Conservation (phyloP, 2,113 vertebrate genomes). For the Pithys albifrons region DNA sequence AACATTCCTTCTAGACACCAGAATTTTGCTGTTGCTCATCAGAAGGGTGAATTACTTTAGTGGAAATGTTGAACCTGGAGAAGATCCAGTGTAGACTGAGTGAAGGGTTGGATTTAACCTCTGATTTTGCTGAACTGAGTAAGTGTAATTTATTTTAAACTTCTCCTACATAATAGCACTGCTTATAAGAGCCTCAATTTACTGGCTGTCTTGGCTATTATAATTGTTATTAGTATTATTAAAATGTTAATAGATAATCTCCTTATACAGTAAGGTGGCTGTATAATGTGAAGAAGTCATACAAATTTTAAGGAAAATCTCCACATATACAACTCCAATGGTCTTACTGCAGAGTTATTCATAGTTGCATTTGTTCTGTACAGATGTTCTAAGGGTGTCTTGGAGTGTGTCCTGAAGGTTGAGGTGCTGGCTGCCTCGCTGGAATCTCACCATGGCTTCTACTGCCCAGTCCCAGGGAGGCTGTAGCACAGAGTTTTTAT, state of each 20-base stretch:
- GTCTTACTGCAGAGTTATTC: background rate
- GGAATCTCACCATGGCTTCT: background rate
- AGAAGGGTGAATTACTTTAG: background rate
- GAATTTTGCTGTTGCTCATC: background rate
- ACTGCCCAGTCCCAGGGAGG: accelerated
- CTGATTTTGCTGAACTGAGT: background rate
- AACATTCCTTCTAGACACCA: background rate
- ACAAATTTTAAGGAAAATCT: background rate
- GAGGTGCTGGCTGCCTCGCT: accelerated
- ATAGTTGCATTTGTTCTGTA: background rate
- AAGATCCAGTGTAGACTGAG: background rate
- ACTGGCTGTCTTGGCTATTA: background rate
- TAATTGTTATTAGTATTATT: background rate
- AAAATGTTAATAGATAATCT: background rate
- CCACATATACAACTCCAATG: background rate
- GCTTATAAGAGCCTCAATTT: background rate
- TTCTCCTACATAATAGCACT: background rate
- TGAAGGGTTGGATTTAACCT: background rate
- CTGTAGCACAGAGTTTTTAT: background rate
- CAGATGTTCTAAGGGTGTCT: background rate
- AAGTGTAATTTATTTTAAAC: background rate
- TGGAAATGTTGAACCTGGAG: background rate
- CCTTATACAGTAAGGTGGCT: background rate
- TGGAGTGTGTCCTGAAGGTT: accelerated
- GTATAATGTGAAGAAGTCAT: background rate